Percentiles rank a stretch among this genome's conserved stretches.
These are phyloP conservation scores for Borostomias antarcticus DNA, from an alignment of 2,797 vertebrate genomes.

Conservation along the genomic window DNA sequence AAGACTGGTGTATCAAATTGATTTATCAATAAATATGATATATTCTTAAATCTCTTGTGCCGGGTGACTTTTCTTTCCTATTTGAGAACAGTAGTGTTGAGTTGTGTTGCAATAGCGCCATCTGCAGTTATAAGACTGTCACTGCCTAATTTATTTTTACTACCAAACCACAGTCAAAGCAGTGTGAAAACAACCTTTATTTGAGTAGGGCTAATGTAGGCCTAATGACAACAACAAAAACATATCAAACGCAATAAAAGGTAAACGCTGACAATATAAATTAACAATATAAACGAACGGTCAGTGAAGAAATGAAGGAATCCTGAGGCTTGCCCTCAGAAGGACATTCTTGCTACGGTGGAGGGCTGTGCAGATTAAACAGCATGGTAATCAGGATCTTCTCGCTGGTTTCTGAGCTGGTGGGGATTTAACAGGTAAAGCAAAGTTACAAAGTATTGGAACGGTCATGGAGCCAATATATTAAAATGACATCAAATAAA, in stretches of 20 bases:
- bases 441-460: neutral
- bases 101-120: constrained; percentile 35
- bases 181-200: constrained; percentile 1
- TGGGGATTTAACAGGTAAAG: constrained; percentile 8
- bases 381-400: constrained; percentile 77
- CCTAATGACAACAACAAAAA: neutral
- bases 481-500: too few species aligned
- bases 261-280: neutral
- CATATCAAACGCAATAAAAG: too few species aligned
- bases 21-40: constrained; percentile 69
- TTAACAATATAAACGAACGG: constrained; percentile 3
- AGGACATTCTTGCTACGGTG: constrained; percentile 81
- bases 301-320: constrained; percentile 80
- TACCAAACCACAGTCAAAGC: neutral
- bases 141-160: neutral
- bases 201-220: neutral
- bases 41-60: constrained; percentile 62
- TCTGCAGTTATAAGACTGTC: constrained; percentile 22
- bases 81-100: neutral
- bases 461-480: too few species aligned
- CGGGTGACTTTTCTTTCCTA: neutral
- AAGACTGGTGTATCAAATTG: constrained; percentile 54
- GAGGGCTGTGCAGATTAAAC: constrained; percentile 76
- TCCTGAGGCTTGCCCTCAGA: constrained; percentile 82
- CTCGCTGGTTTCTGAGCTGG: constrained; percentile 39